phyloP scores from a whole-genome alignment of 1,140 invertebrate species.

The Drosophila simulans region DNA sequence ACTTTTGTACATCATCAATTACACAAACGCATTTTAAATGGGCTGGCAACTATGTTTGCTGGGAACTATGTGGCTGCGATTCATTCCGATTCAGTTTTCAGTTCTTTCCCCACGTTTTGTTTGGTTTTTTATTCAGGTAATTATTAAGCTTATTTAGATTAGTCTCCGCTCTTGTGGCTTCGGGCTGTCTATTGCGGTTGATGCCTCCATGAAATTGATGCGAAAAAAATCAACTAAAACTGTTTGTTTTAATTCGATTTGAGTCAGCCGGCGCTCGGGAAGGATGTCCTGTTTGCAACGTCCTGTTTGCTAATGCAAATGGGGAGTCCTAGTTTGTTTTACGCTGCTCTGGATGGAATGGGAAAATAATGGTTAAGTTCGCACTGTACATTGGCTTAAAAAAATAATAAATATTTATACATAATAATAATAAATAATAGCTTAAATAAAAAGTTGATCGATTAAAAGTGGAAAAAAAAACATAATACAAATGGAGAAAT shows the following conservation, averaged over 20 bases:
- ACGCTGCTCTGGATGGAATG: background rate
- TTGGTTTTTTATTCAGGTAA: conserved; percentile 28
- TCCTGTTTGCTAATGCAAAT: conserved; percentile 33
- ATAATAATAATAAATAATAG: no score
- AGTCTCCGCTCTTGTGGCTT: conserved; percentile 55
- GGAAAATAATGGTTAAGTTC: background rate
- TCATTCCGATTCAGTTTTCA: conserved; percentile 13
- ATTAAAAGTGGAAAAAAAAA: no score
- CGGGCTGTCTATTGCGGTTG: conserved; percentile 40
- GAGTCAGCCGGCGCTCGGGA: conserved; percentile 4
- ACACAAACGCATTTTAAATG: conserved; percentile 69
- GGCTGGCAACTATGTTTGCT: conserved; percentile 26
- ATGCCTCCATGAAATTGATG: conserved; percentile 21
- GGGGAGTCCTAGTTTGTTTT: conserved; percentile 28
- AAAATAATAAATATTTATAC: no score
- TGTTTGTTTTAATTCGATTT: conserved; percentile 73
- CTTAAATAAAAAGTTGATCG: background rate
- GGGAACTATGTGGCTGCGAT: conserved; percentile 38
- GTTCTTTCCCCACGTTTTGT: conserved; percentile 5
- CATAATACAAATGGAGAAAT: no score
- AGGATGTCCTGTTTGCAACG: conserved; percentile 31
- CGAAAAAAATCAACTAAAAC: conserved; percentile 41
- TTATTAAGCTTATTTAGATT: conserved; percentile 71
- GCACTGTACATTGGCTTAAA: background rate
- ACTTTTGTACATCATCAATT: conserved; percentile 60